Base-by-base conservation (phyloP, 2,888 invertebrate genomes). In the Drosophila mimetica region DNA sequence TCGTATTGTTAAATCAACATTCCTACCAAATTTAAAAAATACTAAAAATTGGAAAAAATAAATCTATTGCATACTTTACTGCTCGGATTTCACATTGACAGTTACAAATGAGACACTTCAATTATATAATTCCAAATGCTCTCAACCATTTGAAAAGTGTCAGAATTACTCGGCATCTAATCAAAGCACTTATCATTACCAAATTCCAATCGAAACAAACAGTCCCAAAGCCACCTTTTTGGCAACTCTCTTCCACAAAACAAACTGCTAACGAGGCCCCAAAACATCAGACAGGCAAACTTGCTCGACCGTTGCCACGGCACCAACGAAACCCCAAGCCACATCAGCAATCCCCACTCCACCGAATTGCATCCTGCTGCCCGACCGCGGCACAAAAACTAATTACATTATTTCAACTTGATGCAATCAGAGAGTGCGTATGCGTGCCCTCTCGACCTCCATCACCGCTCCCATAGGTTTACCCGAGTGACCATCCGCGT, bases 351-450 rank as follows among this genome's bases (percentile, higher is more conserved):
- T 44, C 28, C 20, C 42, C 47, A 39, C 73, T 64, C 42, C 34
- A 18, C 18, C 53, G 41, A 46, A 55, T 54, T 46, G 48, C 64
- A 47, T 34, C 47, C 48, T 25, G 48, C 30, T 52, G n/a, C 34
- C 51, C 44, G 70, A 75, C 73, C 80, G 60, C 75, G 51, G 67
- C 74, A 58, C 87, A 72, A 88, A 88, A 88, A 86, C 84, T 88
- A 88, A 84, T 88, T 88, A 84, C 87, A 85, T 86, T 88, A 86
- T 86, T 88, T 75, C 85, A 84, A 84, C 85, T 84, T 88, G 87
- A 79, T 76, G 88, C 82, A 83, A 83, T 83, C 82, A 83, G 80
- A 61, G 86, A 77, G 88, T 88, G 79, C 86, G 88, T 81, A 30
- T 72, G 65, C 42, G 37, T 71, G 50, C 55, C 58, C 44, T 50